Conservation (phyloP, 1,140 invertebrate species). For the Drosophila kikkawai region DNA sequence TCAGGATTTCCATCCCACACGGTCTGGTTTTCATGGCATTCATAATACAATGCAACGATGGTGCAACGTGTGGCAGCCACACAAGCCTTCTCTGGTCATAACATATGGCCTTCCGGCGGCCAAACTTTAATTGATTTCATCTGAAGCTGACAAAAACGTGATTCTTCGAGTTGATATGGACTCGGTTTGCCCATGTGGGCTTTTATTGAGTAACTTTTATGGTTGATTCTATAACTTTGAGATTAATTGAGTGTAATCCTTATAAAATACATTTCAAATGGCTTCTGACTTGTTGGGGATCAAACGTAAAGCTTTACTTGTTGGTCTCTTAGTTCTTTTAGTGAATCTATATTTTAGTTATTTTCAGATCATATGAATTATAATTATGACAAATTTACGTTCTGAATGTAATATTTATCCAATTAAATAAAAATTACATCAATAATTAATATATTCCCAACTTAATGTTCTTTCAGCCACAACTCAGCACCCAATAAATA, state of each 20-base stretch:
- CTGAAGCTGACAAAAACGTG: constrained; percentile 37
- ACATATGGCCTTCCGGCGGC: not conserved
- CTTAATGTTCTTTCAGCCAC: not conserved
- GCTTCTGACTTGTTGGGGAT: not conserved
- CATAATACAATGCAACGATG: constrained; percentile 33
- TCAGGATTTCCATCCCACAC: constrained; percentile 1
- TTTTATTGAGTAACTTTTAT: constrained; percentile 16
- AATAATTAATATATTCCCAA: not conserved
- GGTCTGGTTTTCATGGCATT: constrained; percentile 5
- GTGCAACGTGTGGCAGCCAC: constrained; percentile 46
- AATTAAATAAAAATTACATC: not conserved
- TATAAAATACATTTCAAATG: not conserved
- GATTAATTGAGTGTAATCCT: not conserved
- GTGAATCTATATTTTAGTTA: not conserved
- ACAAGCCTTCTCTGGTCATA: constrained; percentile 10
- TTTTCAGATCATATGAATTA: not conserved
- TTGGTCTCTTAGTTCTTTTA: not conserved
- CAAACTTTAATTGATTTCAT: constrained; percentile 54
- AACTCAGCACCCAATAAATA: not conserved
- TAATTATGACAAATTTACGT: not conserved
- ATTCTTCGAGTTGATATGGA: constrained; percentile 11
- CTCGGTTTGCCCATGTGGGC: not conserved
- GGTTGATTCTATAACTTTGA: not conserved
- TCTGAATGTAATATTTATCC: not conserved
- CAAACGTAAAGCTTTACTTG: not conserved